Percentiles rank a stretch among this genome's conserved stretches.
Conservation (phyloP, 2,113 vertebrate genomes). For the Danionella cerebrum region DNA sequence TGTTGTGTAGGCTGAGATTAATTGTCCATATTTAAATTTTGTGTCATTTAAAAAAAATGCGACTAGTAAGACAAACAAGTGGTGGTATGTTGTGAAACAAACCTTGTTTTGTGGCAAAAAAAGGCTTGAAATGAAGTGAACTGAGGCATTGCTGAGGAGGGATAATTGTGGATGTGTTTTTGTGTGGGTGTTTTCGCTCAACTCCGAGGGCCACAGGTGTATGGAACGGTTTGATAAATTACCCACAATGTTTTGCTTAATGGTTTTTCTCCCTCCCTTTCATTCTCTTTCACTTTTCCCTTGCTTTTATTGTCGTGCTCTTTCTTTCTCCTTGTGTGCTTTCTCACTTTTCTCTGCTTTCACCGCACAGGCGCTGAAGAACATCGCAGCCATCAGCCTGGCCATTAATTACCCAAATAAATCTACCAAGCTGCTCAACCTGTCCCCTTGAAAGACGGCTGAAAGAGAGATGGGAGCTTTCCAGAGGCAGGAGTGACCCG, state of each 20-base stretch:
- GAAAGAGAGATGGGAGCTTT: background rate
- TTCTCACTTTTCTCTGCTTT: conserved; percentile 18
- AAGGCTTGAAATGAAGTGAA: background rate
- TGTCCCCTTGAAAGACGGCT: conserved; percentile 61
- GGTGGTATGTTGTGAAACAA: background rate
- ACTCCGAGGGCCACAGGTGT: conserved; percentile 12
- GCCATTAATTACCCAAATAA: conserved; percentile 97
- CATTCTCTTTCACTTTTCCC: background rate
- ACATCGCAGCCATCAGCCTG: conserved; percentile 96
- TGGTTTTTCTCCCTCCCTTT: background rate
- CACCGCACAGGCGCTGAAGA: conserved; percentile 84
- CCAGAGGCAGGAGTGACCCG: conserved; percentile 8
- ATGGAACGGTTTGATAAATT: conserved; percentile 21
- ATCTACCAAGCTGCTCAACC: conserved; percentile 83
- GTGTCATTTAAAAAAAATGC: background rate
- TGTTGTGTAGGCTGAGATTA: conserved; percentile 29
- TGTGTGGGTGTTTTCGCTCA: conserved; percentile 7
- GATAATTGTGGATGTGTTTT: background rate
- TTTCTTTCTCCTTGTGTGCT: background rate
- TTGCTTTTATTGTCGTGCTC: background rate
- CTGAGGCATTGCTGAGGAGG: background rate
- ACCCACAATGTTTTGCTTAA: conserved; percentile 13
- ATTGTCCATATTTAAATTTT: background rate
- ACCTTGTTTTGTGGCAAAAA: background rate
- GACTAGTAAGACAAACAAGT: background rate